A percentile compares a stretch with the other conserved stretches of the same genome.
These are phyloP conservation scores for Pycnonotus jocosus DNA, from an alignment of 2,113 vertebrate species.

Conservation along the genomic window DNA sequence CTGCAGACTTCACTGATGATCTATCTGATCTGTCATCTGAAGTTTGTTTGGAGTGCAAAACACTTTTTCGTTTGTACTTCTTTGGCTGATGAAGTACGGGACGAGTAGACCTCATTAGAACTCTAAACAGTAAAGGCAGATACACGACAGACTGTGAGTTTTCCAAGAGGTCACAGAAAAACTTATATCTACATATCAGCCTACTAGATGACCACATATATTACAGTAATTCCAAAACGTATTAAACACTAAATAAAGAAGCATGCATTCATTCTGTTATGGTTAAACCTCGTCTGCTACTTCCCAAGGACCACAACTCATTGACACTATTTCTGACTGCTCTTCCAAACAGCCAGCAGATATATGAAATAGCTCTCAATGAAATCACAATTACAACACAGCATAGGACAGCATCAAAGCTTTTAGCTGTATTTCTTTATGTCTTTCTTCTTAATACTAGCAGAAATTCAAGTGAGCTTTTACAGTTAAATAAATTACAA, in stretches of 20 bases:
- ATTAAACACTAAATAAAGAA: background rate
- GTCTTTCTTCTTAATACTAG: background rate
- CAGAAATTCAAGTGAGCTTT: background rate
- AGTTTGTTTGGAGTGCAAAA: conserved; percentile 53
- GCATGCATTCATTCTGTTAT: background rate
- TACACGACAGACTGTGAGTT: background rate
- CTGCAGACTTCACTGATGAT: conserved; percentile 71
- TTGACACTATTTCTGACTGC: background rate
- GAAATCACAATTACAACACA: background rate
- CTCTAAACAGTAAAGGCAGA: conserved; percentile 23
- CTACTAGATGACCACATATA: no score
- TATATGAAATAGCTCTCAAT: background rate
- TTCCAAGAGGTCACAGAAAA: background rate
- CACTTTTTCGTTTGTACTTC: conserved; percentile 67
- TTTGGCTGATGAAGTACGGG: conserved; percentile 60
- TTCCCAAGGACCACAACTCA: background rate
- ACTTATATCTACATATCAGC: background rate
- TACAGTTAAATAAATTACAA: background rate
- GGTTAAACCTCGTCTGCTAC: background rate
- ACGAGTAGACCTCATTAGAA: conserved; percentile 58
- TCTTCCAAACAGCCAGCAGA: background rate
- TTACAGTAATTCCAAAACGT: background rate
- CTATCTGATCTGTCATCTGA: conserved; percentile 71
- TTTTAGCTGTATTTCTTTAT: background rate
- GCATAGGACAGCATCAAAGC: background rate